Base-by-base conservation (phyloP, 2,797 vertebrate genomes). In the Smutsia gigantea region DNA sequence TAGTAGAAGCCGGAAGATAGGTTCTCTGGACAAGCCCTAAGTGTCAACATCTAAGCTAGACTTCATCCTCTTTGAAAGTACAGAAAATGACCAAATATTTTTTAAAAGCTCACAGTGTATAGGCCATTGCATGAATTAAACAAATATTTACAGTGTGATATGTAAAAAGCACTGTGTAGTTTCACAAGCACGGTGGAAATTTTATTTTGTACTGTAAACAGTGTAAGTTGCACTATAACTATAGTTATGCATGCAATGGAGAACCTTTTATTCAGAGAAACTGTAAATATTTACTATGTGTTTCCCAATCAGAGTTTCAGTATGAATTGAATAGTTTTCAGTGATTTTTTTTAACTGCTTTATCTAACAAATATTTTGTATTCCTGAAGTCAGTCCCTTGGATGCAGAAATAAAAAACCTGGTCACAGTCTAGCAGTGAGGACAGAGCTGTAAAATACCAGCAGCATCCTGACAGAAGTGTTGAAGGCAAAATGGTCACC, bases 231-330 rank as follows among this genome's bases (percentile, higher is more conserved):
- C 19, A 1, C 90, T 93, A 72, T 85, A 87, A 97, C 79, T 85
- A 13, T 51, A 69, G 14, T 46, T 77, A 8, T 12, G 81, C 10
- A 63, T 0, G 7, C 78, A 93, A 93, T 68, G 39, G 81, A 96
- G 87, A 96, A 96, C 64, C 53, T 87, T 42, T 42, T 87, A 2
- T 55, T 72, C 74, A 87, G 42, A 92, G 96, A 95, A 96, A 95
- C 84, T 87, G 9, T 87, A 85, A 87, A 84, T 88, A 75, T 87
- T 87, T 86, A 87, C 90, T 34, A 10, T 11, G 27, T 87, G 46
- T 69, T 97, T 97, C 95, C 84, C 74, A 74, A 1, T 84, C 49
- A 25, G 39, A 61, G 87, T 98, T 98, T 97, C 93, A 55, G 31
- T 92, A 95, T 95, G 61, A 97, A 72, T 68, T 59, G 39, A 42